Base-by-base conservation (phyloP, 2,113 vertebrate species). In the Rhinolophus sinicus region DNA sequence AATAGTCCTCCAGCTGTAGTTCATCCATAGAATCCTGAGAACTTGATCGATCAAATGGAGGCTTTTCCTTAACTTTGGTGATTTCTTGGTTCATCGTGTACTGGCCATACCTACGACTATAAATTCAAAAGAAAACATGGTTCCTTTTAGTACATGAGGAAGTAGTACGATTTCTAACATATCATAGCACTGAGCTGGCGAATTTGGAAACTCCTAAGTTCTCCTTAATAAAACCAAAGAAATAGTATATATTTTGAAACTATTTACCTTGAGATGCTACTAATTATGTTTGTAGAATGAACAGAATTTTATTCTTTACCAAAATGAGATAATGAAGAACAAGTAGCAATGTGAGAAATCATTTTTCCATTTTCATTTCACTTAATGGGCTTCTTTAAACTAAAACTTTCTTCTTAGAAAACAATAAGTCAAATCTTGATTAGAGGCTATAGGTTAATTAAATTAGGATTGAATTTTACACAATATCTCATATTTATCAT, bases 11-110 rank as follows among this genome's bases (percentile, higher is more conserved):
- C 99, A 99, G 98, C 73, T 98, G 98, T 24, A 99, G 92, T 93
- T 99, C 99, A 88, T 99, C 99, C 98, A 99, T 98, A 26, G 99
- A 99, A 98, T 99, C 99, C 98, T 99, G 99, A 35, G 99, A 99
- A 97, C 90, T 98, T 8, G 99, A 99, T 40, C 98, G 98, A 94
- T 98, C 97, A 92, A 99, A 98, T 0, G 97, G 96, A 21, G 98
- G 97, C 90, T 97, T 99, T 83, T 98, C 98, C 0, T 90, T 60
- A 1, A 52, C 92, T 95, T 97, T 98, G 93, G 96, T 98, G 56
- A 97, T 97, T 95, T 99, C 97, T 98, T 98, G 98, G 94, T 98
- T 99, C 98, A 99, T 98, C 4, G 98, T 98, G 69, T 99, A 99
- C 24, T 99, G 99, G 54, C 99, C 99, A 97, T 98, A 98, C 52